Percentiles rank a stretch among this genome's conserved stretches.
Evolutionary conservation across 2,797 vertebrate genomes (phyloP).

Genomic region (Gephyroberyx darwinii): DNA sequence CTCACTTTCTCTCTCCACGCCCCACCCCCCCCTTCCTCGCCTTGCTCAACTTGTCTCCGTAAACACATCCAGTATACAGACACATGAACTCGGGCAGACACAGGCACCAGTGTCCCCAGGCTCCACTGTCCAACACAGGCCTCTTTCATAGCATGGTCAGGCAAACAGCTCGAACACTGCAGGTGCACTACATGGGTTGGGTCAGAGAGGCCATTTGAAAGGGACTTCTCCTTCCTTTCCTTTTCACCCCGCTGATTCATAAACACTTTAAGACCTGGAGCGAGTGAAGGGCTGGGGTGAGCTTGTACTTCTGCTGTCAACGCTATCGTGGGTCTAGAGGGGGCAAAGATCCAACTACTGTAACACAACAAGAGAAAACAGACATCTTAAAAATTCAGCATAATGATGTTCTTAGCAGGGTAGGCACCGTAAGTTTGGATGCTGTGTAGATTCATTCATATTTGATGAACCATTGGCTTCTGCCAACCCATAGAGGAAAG

Average conservation of each 20-base stretch:
- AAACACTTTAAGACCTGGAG: slow-evolving; percentile 41
- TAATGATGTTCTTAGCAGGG: slow-evolving; percentile 56
- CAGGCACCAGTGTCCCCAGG: slow-evolving; percentile 70
- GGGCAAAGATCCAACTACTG: slow-evolving; percentile 15
- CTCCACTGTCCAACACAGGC: slow-evolving; percentile 74
- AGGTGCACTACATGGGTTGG: slow-evolving; percentile 69
- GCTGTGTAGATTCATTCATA: slow-evolving; percentile 67
- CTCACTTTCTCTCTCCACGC: slow-evolving; percentile 21
- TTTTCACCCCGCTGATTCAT: slow-evolving; percentile 52
- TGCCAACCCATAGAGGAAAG: slow-evolving; percentile 55
- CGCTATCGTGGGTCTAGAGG: slow-evolving; percentile 11
- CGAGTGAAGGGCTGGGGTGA: slow-evolving; percentile 11
- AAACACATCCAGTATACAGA: slow-evolving; percentile 63
- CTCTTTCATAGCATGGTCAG: slow-evolving; percentile 75
- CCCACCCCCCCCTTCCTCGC: neutral
- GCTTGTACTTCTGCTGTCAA: slow-evolving; percentile 26
- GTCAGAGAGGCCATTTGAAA: slow-evolving; percentile 59
- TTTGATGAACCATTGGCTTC: slow-evolving; percentile 67
- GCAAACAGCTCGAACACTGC: slow-evolving; percentile 74
- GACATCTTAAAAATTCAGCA: slow-evolving; percentile 52
- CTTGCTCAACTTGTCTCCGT: slow-evolving; percentile 50
- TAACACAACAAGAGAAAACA: slow-evolving; percentile 34
- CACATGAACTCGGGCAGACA: slow-evolving; percentile 62
- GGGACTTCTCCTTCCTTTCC: slow-evolving; percentile 30
- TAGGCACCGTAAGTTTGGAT: slow-evolving; percentile 32